Percentiles rank a stretch among this genome's conserved stretches.
Evolutionary conservation across 2,888 invertebrate species (phyloP).

Genomic region (Byasa hedistus): DNA sequence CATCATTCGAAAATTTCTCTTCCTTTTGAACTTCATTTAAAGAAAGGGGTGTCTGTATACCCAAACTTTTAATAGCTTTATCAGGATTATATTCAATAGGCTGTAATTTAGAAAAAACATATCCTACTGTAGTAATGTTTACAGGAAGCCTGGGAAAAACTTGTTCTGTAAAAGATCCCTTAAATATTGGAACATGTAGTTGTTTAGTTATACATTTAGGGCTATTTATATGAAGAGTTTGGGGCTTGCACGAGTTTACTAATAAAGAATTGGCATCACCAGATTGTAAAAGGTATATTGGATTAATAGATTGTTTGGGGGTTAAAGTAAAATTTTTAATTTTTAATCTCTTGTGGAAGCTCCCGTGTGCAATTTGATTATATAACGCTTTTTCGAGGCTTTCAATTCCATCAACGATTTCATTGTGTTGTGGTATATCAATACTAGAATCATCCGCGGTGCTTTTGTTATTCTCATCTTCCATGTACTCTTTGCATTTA

Average conservation of each 20-base stretch:
- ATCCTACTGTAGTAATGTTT: conserved; percentile 62
- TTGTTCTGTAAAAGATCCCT: conserved; percentile 49
- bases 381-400: conserved; percentile 49
- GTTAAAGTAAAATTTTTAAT: conserved; percentile 58
- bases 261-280: conserved; percentile 57
- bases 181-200: conserved; percentile 41
- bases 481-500: conserved; percentile 31
- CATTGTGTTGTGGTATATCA: conserved; percentile 7
- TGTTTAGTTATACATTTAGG: conserved; percentile 41
- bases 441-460: conserved; percentile 7
- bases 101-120: conserved; percentile 44
- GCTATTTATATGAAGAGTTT: conserved; percentile 39
- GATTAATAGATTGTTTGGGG: conserved; percentile 57
- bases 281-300: conserved; percentile 53
- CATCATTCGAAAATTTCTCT: conserved; percentile 12
- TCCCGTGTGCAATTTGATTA: conserved; percentile 47
- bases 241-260: conserved; percentile 48
- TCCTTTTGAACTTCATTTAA: neutral
- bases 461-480: conserved; percentile 5
- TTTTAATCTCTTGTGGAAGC: conserved; percentile 55
- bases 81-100: conserved; percentile 32
- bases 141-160: conserved; percentile 51
- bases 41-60: neutral
- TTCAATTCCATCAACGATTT: conserved; percentile 8
- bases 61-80: conserved; percentile 23